Base-by-base conservation (phyloP, 2,113 vertebrate species). In the Podarcis cretensis region DNA sequence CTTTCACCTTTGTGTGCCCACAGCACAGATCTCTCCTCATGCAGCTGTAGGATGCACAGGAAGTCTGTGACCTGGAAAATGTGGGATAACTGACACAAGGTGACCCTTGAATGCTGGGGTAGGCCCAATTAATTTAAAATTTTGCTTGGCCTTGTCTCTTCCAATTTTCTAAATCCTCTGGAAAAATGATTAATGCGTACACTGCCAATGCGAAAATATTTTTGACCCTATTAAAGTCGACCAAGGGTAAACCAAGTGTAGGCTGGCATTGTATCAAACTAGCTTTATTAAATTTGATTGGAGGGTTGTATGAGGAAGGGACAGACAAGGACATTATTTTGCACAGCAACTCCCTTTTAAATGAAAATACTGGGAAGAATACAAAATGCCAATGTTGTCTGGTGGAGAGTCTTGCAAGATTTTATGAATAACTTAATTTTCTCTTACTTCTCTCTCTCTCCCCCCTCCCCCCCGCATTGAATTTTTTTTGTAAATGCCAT, bases 151-250 rank as follows among this genome's bases (percentile, higher is more conserved):
- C 97, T 98, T 97, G 97, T 98, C 98, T 98, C 97, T 97, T 98
- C 96, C 97, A 98, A 98, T 99, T 98, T 98, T 98, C 98, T 98
- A 98, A 99, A 98, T 98, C 98, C 96, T 96, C 97, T 97, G 96
- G 98, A 98, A 98, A 98, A 98, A 98, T 98, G 98, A 98, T 98
- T 98, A 98, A 98, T 98, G 98, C 95, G 96, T 97, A 97, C 97
- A 97, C 96, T 98, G 97, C 97, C 97, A 97, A 98, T 98, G 96
- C 86, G 96, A 98, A 99, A 99, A 98, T 98, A 98, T 99, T 98
- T 98, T 99, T 99, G 98, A 99, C 98, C 98, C 98, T 98, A 98
- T 98, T 98, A 99, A 99, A 99, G 97, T 98, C 97, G 97, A 98
- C 98, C 98, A 99, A 99, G 98, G 98, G 98, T 98, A 99, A 97